Percentiles rank a stretch among this genome's conserved stretches.
Evolutionary conservation across 2,113 vertebrate genomes (phyloP).

Genomic region (Sclerurus mexicanus): DNA sequence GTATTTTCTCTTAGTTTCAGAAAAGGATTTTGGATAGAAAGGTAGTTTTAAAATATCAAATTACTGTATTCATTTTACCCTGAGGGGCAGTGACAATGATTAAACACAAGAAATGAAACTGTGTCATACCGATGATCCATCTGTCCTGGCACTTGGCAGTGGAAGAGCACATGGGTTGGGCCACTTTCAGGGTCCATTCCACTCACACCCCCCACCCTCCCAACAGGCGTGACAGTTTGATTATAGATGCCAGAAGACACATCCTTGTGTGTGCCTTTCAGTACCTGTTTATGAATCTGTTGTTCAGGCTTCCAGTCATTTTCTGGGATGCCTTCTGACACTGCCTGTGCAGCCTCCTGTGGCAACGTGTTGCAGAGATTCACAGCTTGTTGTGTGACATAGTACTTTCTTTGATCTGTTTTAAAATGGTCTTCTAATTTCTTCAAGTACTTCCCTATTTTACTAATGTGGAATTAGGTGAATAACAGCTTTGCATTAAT

Average conservation of each 20-base stretch:
- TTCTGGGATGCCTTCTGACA: not conserved
- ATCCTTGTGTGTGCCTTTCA: not conserved
- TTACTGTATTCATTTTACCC: not conserved
- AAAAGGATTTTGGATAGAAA: not conserved
- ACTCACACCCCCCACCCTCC: fast-evolving
- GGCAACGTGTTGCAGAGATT: not conserved
- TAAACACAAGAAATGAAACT: not conserved
- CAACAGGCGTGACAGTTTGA: not conserved
- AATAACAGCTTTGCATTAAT: not conserved
- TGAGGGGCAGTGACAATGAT: not conserved
- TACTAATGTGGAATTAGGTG: not conserved
- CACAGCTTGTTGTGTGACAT: not conserved
- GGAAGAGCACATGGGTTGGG: not conserved
- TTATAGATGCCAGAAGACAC: not conserved
- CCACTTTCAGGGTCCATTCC: not conserved
- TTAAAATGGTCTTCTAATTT: not conserved
- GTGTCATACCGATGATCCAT: fast-evolving
- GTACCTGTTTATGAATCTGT: not conserved
- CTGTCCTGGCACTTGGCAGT: not conserved
- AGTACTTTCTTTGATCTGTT: not conserved
- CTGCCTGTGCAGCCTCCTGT: not conserved
- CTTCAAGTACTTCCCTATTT: not conserved
- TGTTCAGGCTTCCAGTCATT: not conserved
- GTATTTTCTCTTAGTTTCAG: not conserved
- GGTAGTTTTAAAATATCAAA: not conserved